Evolutionary conservation across 2,888 invertebrate species (phyloP).

Genomic region (Eueremaeus valkanovi): DNA sequence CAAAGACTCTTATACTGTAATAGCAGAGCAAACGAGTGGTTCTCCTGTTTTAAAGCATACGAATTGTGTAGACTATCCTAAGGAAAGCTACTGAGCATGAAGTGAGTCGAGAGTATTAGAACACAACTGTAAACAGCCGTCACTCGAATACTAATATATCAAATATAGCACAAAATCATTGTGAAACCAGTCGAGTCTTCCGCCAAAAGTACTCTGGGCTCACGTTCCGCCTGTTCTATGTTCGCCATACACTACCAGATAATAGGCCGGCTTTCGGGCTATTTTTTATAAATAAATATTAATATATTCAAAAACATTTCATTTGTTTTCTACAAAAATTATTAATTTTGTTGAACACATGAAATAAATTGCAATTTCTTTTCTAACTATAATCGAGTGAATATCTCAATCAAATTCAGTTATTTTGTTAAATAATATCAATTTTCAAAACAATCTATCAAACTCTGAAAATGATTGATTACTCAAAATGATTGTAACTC

Average conservation of each 20-base stretch:
- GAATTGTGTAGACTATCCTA: neutral
- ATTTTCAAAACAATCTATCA: too few relatives aligned
- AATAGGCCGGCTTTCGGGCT: neutral
- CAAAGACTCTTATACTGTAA: neutral
- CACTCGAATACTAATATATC: neutral
- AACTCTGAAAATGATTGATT: too few relatives aligned
- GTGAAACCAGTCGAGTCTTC: neutral
- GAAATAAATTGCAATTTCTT: too few relatives aligned
- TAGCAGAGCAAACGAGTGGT: neutral
- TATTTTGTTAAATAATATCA: too few relatives aligned
- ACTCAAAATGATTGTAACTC: neutral
- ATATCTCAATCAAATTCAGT: too few relatives aligned
- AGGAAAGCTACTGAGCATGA: conserved; percentile 2
- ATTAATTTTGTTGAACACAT: neutral
- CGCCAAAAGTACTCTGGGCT: conserved; percentile 1
- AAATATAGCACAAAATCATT: conserved; percentile 15
- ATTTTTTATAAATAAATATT: neutral
- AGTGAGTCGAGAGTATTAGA: neutral
- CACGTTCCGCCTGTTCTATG: conserved; percentile 14
- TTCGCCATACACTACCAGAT: neutral
- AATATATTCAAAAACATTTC: neutral
- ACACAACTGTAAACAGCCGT: conserved; percentile 14
- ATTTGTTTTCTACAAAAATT: neutral
- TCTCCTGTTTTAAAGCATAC: neutral
- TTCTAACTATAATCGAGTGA: too few relatives aligned